A percentile compares a stretch with the other conserved stretches of the same genome.
Evolutionary conservation across 2,797 vertebrate genomes (phyloP).

Genomic region (Harpagifer antarcticus): DNA sequence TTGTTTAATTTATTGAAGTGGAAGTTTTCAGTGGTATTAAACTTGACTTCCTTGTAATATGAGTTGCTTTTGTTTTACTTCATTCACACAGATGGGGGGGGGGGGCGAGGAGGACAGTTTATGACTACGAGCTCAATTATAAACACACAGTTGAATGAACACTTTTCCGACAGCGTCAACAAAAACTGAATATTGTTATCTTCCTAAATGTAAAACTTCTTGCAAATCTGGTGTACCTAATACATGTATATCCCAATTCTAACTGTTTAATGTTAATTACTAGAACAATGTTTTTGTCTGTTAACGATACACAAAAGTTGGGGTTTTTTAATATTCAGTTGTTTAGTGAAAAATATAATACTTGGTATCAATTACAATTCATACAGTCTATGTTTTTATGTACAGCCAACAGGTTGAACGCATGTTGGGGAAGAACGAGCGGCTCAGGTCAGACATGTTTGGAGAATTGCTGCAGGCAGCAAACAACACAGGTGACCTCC

Average conservation of each 20-base stretch:
- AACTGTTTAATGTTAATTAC: background rate
- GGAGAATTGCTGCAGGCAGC: slow-evolving; percentile 96
- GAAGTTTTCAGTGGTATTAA: background rate
- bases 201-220: background rate
- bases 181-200: background rate
- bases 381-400: slow-evolving; percentile 2
- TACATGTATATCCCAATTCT: background rate
- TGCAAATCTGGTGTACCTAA: background rate
- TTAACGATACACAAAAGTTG: background rate
- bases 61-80: background rate
- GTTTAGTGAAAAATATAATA: background rate
- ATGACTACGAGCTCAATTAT: too few relatives aligned
- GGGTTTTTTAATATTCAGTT: too few relatives aligned
- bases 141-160: too few relatives aligned
- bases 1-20: background rate
- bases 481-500: slow-evolving; percentile 94
- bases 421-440: slow-evolving; percentile 87
- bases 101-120: background rate
- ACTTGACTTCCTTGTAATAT: background rate
- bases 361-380: background rate
- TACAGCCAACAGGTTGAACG: slow-evolving; percentile 86
- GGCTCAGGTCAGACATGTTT: slow-evolving; percentile 94
- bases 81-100: background rate
- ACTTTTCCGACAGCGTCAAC: background rate
- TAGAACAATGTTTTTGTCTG: background rate